Conservation (phyloP, 2,797 vertebrate genomes). For the Notolabrus celidotus region DNA sequence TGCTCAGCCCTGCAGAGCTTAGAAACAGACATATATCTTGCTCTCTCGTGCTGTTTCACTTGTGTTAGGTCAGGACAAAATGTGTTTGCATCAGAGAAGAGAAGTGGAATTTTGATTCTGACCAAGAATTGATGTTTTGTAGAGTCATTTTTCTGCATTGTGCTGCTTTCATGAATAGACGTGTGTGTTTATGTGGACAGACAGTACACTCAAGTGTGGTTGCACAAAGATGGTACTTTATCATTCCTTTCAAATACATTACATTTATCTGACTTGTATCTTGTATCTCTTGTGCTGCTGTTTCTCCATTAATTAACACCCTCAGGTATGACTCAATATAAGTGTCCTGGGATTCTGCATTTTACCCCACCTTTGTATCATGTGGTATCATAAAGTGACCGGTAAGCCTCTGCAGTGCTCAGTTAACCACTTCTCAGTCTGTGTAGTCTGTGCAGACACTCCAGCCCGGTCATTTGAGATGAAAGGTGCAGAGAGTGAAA, state of each 20-base stretch:
- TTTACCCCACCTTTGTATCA: slow-evolving; percentile 51
- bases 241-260: slow-evolving; percentile 40
- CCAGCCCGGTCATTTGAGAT: slow-evolving; percentile 40
- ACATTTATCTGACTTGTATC: slow-evolving; percentile 54
- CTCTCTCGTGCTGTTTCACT: slow-evolving; percentile 17
- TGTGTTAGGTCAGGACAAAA: slow-evolving; percentile 24
- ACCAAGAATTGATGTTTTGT: slow-evolving; percentile 9
- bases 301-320: slow-evolving; percentile 59
- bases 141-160: not conserved
- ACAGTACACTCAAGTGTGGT: slow-evolving; percentile 9
- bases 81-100: slow-evolving; percentile 33
- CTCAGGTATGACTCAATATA: slow-evolving; percentile 58
- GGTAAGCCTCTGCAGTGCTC: slow-evolving; percentile 51
- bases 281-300: slow-evolving; percentile 27
- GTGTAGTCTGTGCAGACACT: slow-evolving; percentile 51
- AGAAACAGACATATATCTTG: slow-evolving; percentile 15
- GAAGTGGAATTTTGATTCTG: slow-evolving; percentile 2
- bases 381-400: slow-evolving; percentile 59
- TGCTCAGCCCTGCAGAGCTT: slow-evolving; percentile 41
- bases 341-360: slow-evolving; percentile 52
- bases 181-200: not conserved
- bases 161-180: slow-evolving; percentile 5
- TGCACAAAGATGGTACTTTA: slow-evolving; percentile 19
- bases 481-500: slow-evolving; percentile 35
- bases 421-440: slow-evolving; percentile 61